Conservation (phyloP, 2,888 invertebrate species). For the Cremastinae sp. region DNA sequence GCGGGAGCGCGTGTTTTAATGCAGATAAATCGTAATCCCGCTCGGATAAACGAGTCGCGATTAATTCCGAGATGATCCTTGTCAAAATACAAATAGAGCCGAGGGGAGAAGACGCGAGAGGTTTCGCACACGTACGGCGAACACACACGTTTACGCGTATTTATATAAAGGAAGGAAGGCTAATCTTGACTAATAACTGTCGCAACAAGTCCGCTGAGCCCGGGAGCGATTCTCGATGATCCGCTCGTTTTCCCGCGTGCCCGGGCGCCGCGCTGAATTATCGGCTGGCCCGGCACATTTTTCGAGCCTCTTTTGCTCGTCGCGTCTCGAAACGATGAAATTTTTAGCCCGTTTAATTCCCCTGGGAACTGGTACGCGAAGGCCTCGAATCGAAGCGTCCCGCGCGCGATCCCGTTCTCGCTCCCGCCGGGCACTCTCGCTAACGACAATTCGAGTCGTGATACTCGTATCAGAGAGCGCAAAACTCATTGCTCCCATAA, state of each 20-base stretch:
- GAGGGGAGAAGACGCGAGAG: constrained; percentile 14
- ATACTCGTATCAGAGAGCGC: constrained; percentile 28
- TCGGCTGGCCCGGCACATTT: not conserved
- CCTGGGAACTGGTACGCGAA: constrained; percentile 61
- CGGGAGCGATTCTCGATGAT: constrained; percentile 34
- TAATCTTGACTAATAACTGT: constrained; percentile 78
- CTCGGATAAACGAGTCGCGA: constrained; percentile 74
- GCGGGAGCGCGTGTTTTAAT: constrained; percentile 69
- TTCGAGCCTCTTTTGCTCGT: too few relatives aligned
- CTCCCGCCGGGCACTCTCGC: constrained; percentile 34
- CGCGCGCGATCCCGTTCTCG: constrained; percentile 32
- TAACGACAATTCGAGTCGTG: constrained; percentile 58
- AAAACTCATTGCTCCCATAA: constrained; percentile 50
- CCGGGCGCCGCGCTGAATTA: constrained; percentile 27
- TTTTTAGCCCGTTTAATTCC: constrained; percentile 59
- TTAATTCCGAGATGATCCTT: constrained; percentile 78
- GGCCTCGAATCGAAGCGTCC: constrained; percentile 44
- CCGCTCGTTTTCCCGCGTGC: constrained; percentile 25
- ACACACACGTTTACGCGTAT: constrained; percentile 9
- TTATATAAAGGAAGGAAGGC: constrained; percentile 56
- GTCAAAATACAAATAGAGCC: constrained; percentile 74
- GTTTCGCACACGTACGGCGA: not conserved
- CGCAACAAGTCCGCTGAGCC: constrained; percentile 61
- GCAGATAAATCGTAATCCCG: constrained; percentile 79
- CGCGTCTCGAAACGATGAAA: constrained; percentile 12